A percentile compares a stretch with the other conserved stretches of the same genome.
These are phyloP conservation scores for Gallinago jamesoni DNA, from an alignment of 2,113 vertebrate genomes.

Conservation along the genomic window DNA sequence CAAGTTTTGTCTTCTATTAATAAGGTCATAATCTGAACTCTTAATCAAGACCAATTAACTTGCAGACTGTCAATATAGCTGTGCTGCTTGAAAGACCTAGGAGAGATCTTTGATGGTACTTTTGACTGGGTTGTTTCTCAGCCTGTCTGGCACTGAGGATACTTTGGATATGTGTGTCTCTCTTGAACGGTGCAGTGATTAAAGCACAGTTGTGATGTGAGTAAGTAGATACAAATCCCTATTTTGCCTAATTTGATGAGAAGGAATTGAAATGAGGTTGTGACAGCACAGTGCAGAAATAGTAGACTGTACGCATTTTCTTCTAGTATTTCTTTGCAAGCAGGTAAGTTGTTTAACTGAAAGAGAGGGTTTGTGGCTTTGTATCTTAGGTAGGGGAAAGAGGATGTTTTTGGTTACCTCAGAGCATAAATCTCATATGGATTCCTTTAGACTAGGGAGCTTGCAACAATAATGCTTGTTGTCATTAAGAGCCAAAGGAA, in stretches of 20 bases:
- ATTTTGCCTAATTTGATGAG: neutral
- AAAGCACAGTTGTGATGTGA: neutral
- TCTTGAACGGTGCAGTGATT: neutral
- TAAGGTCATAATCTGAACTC: neutral
- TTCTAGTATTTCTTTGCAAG: neutral
- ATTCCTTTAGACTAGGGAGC: neutral
- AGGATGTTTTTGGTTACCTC: neutral
- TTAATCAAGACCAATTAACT: neutral
- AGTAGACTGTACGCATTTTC: neutral
- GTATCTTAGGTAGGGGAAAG: neutral
- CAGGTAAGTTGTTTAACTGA: neutral
- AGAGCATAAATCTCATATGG: neutral
- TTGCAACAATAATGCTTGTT: neutral
- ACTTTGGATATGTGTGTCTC: neutral
- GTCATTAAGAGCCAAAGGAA: neutral
- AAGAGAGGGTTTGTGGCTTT: neutral
- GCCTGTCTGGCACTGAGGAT: neutral
- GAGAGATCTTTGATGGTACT: neutral
- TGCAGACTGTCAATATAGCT: neutral
- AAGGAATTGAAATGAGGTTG: neutral
- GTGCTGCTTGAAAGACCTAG: neutral
- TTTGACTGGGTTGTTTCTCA: neutral
- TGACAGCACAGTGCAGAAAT: neutral
- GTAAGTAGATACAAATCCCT: neutral
- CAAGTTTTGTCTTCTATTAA: neutral